Evolutionary conservation across 1,140 invertebrate genomes (phyloP).

Genomic region (Drosophila parabipectinata): DNA sequence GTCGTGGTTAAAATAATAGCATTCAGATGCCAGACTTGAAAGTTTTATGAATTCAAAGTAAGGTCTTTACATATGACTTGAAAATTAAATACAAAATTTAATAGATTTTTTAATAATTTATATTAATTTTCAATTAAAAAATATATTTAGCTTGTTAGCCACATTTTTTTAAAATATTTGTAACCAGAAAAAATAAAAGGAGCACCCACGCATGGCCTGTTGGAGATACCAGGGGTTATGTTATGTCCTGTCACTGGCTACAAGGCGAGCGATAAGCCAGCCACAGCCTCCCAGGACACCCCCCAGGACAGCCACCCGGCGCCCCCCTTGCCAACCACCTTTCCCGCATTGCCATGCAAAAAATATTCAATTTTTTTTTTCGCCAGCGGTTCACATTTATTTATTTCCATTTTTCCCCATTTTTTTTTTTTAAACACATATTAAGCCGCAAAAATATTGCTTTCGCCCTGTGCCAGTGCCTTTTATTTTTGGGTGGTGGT

Average conservation of each 20-base stretch:
- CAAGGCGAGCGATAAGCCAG: slow-evolving; percentile 56
- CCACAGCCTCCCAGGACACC: slow-evolving; percentile 1
- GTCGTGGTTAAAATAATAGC: not conserved
- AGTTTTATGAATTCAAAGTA: too few relatives aligned
- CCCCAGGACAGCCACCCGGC: not conserved
- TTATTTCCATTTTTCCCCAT: slow-evolving; percentile 27
- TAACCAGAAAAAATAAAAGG: slow-evolving; percentile 3
- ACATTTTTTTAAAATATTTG: not conserved
- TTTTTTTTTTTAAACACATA: slow-evolving; percentile 57
- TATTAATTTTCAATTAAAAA: too few relatives aligned
- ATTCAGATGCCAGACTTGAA: not conserved
- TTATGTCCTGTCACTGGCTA: slow-evolving; percentile 81
- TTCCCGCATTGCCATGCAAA: slow-evolving; percentile 7
- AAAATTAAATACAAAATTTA: too few relatives aligned
- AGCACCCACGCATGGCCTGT: slow-evolving; percentile 66
- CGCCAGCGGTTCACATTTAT: slow-evolving; percentile 45
- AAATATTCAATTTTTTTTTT: slow-evolving; percentile 59
- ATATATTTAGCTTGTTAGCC: not conserved
- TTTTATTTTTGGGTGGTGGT: slow-evolving; percentile 26
- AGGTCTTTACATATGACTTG: too few relatives aligned
- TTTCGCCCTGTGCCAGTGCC: slow-evolving; percentile 28
- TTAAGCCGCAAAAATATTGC: slow-evolving; percentile 80
- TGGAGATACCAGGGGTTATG: slow-evolving; percentile 76
- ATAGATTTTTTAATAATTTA: too few relatives aligned
- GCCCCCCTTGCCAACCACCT: not conserved